Conservation (phyloP, 2,888 invertebrate species). For the Lepidochitona cinerea region DNA sequence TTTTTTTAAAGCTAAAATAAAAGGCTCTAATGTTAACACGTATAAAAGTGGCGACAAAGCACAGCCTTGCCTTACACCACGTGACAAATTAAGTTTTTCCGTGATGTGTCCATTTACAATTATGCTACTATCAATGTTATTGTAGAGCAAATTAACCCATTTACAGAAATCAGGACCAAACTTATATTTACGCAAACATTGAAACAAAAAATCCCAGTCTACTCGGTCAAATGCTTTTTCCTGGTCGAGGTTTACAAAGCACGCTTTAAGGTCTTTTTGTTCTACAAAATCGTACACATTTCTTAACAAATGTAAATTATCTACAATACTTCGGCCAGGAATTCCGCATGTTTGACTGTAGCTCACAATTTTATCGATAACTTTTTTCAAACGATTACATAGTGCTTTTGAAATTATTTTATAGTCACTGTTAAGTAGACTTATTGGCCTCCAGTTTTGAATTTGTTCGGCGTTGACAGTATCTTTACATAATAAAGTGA, state of each 20-base stretch:
- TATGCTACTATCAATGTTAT: background rate
- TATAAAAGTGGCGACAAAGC: background rate
- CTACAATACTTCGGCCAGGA: conserved; percentile 34
- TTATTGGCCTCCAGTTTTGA: conserved; percentile 31
- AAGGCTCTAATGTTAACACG: background rate
- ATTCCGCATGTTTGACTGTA: conserved; percentile 37
- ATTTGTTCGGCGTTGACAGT: conserved; percentile 18
- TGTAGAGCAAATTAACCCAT: conserved; percentile 29
- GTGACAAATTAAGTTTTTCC: background rate
- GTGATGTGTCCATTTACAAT: conserved; percentile 2
- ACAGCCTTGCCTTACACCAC: conserved; percentile 8
- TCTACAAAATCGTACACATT: conserved; percentile 34
- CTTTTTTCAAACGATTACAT: conserved; percentile 24
- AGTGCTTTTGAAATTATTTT: conserved; percentile 37
- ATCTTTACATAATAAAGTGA: conserved; percentile 38
- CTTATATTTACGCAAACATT: conserved; percentile 29
- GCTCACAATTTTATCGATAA: conserved; percentile 27
- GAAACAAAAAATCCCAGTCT: conserved; percentile 31
- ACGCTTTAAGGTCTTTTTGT: conserved; percentile 26
- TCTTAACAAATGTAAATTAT: conserved; percentile 34
- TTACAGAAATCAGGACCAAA: conserved; percentile 1
- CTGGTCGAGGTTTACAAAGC: conserved; percentile 37
- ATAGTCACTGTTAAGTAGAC: conserved; percentile 31
- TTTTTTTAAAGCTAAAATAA: background rate
- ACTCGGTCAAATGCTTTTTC: conserved; percentile 44